Evolutionary conservation across 2,113 vertebrate genomes (phyloP).

Genomic region (Delphinus delphis): DNA sequence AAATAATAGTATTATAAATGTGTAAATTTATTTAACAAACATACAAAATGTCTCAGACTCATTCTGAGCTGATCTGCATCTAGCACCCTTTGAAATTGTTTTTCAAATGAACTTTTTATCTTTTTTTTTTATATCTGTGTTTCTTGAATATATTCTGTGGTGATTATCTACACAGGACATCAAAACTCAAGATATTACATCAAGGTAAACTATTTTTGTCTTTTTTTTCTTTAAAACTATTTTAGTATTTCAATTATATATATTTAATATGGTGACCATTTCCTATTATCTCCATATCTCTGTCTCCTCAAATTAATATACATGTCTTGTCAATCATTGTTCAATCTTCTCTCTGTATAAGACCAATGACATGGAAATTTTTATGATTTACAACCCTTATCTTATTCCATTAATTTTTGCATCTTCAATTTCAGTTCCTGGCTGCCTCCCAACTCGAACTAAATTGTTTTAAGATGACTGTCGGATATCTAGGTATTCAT

Average conservation of each 20-base stretch:
- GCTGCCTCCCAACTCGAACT: constrained; percentile 69
- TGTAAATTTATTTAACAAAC: background rate
- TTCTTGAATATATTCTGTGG: background rate
- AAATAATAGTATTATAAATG: background rate
- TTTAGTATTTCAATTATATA: constrained; percentile 31
- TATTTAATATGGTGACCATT: constrained; percentile 45
- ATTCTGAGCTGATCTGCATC: background rate
- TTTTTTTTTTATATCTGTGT: background rate
- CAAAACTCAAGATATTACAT: background rate
- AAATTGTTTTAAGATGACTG: constrained; percentile 80
- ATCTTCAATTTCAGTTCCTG: constrained; percentile 78
- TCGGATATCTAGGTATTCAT: constrained; percentile 75
- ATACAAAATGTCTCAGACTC: background rate
- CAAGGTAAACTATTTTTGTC: background rate
- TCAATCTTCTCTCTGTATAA: constrained; percentile 54
- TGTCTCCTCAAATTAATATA: constrained; percentile 62
- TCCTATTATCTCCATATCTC: constrained; percentile 58
- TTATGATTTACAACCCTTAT: constrained; percentile 74
- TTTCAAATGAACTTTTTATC: background rate
- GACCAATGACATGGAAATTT: constrained; percentile 58
- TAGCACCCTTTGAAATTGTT: accelerated
- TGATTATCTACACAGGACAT: background rate
- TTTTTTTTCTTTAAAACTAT: background rate
- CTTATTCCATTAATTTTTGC: constrained; percentile 78
- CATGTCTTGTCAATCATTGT: constrained; percentile 66